Conservation (phyloP, 2,113 vertebrate genomes). For the Abramis brama region DNA sequence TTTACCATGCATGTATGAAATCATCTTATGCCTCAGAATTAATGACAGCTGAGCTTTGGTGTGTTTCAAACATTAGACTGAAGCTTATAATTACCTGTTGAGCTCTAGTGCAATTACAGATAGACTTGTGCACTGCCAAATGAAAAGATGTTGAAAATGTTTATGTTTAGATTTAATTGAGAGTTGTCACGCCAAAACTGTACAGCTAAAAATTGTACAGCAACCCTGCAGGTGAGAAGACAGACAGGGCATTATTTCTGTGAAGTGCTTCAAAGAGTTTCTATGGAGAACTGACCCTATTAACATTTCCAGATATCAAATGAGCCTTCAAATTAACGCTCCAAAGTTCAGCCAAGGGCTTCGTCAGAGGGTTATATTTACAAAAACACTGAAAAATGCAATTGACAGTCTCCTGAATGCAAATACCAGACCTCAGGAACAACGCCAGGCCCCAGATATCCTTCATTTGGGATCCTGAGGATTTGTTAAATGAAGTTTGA, state of each 20-base stretch:
- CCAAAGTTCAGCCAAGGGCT: not conserved
- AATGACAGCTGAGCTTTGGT: not conserved
- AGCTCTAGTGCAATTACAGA: slow-evolving; percentile 13
- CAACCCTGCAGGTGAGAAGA: not conserved
- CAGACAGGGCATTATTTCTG: not conserved
- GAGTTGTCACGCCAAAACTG: not conserved
- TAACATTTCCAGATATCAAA: slow-evolving; percentile 5
- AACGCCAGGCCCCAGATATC: slow-evolving; percentile 26
- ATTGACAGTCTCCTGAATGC: slow-evolving; percentile 34
- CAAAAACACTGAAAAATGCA: not conserved
- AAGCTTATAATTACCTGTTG: not conserved
- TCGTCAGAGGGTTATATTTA: not conserved
- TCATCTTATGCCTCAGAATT: not conserved
- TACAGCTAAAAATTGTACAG: not conserved
- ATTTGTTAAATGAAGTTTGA: slow-evolving; percentile 43
- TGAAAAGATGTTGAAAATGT: not conserved
- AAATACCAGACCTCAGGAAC: slow-evolving; percentile 35
- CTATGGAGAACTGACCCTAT: not conserved
- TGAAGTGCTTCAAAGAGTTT: not conserved
- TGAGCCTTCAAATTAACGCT: slow-evolving; percentile 5
- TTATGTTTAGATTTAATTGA: slow-evolving; percentile 23
- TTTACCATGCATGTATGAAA: not conserved
- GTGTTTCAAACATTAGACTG: not conserved
- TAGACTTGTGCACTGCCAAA: not conserved
- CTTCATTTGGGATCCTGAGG: slow-evolving; percentile 25